Percentiles rank a stretch among this genome's conserved stretches.
These are phyloP conservation scores for Drosophila pseudotalamancana DNA, from an alignment of 2,888 invertebrate genomes.

Conservation along the genomic window DNA sequence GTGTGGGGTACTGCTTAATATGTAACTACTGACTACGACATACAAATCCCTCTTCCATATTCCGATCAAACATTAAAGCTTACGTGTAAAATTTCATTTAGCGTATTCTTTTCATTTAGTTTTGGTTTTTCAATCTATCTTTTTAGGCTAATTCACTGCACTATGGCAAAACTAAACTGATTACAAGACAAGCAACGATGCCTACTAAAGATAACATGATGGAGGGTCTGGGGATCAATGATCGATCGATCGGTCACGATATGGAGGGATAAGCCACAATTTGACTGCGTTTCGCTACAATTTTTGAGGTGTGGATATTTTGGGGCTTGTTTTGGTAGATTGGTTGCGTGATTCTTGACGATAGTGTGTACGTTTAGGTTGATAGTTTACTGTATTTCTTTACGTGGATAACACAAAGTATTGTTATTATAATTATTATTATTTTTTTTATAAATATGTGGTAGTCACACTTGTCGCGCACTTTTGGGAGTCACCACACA, in stretches of 20 bases:
- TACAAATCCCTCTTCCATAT: slow-evolving; percentile 45
- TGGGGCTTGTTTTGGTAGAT: slow-evolving; percentile 39
- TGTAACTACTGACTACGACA: slow-evolving; percentile 84
- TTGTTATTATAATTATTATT: slow-evolving; percentile 3
- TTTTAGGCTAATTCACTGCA: slow-evolving; percentile 49
- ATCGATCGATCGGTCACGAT: slow-evolving; percentile 13
- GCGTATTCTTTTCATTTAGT: slow-evolving; percentile 58
- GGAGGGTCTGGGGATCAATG: slow-evolving; percentile 32
- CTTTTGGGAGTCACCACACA: slow-evolving; percentile 35
- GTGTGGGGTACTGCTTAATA: slow-evolving; percentile 64
- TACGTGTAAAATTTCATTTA: slow-evolving; percentile 68
- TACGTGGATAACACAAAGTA: slow-evolving; percentile 42
- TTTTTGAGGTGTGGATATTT: slow-evolving; percentile 30
- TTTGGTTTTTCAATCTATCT: slow-evolving; percentile 26
- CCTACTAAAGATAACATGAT: slow-evolving; percentile 72
- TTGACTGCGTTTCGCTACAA: slow-evolving; percentile 15
- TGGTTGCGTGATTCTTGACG: slow-evolving; percentile 44
- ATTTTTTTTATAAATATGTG: slow-evolving; percentile 10
- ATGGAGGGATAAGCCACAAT: slow-evolving; percentile 21
- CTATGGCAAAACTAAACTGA: slow-evolving; percentile 53
- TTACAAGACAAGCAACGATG: slow-evolving; percentile 48
- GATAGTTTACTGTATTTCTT: slow-evolving; percentile 42
- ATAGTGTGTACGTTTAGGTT: slow-evolving; percentile 34
- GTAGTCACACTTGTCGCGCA: slow-evolving; percentile 28
- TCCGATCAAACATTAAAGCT: slow-evolving; percentile 62